These are phyloP conservation scores for Yasuhikotakia modesta DNA, from an alignment of 2,797 vertebrate genomes.

Conservation along the genomic window DNA sequence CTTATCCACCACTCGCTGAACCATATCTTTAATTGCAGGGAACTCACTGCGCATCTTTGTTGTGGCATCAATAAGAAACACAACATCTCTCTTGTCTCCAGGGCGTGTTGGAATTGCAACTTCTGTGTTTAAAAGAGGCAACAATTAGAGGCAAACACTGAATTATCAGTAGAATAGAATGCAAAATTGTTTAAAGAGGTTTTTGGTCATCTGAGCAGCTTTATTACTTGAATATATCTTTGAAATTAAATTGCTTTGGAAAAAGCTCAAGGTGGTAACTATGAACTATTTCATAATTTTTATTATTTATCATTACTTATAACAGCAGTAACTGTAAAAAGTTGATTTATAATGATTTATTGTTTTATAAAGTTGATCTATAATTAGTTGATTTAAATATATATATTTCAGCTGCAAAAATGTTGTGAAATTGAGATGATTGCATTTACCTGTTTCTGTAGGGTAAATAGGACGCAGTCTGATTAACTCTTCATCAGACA, in stretches of 20 bases:
- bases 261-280: no score
- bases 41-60: conserved; percentile 79
- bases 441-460: conserved; percentile 57
- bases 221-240: no score
- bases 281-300: no score
- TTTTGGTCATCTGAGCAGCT: neutral
- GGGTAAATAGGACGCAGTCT: conserved; percentile 67
- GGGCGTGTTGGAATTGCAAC: conserved; percentile 45
- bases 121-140: conserved; percentile 33
- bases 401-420: neutral
- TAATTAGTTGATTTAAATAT: no score
- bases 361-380: no score
- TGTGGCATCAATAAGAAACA: conserved; percentile 93
- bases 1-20: conserved; percentile 81
- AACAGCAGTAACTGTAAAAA: no score
- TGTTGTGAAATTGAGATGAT: neutral
- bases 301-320: no score
- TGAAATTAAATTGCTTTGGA: no score
- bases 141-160: neutral
- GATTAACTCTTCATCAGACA: conserved; percentile 81
- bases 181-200: neutral
- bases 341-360: no score
- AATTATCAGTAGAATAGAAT: no score
- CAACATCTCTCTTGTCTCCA: conserved; percentile 85
- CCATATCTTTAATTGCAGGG: conserved; percentile 79